A percentile compares a stretch with the other conserved stretches of the same genome.
Conservation (phyloP, 2,113 vertebrate species). For the Heterotilapia buettikoferi region DNA sequence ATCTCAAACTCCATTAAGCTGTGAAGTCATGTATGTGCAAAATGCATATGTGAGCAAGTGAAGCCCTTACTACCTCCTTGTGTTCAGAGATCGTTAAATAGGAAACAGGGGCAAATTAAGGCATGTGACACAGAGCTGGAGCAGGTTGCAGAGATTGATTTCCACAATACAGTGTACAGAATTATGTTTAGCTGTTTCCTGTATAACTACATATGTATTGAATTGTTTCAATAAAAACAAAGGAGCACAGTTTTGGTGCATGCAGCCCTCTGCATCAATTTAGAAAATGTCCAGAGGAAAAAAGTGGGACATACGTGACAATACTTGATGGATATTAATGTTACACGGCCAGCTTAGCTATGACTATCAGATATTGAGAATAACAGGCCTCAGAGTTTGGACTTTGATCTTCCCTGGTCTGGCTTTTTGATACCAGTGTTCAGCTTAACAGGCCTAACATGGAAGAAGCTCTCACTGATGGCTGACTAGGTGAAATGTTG, state of each 20-base stretch:
- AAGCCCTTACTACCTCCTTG: not conserved
- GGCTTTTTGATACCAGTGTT: conserved; percentile 47
- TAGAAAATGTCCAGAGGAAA: not conserved
- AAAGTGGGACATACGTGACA: not conserved
- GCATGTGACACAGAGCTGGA: not conserved
- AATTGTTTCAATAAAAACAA: not conserved
- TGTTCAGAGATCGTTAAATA: not conserved
- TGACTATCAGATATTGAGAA: conserved; percentile 15
- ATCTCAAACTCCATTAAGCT: too few species aligned
- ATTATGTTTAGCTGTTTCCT: not conserved
- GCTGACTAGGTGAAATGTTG: not conserved
- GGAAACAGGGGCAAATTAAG: not conserved
- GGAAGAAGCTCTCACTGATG: not conserved
- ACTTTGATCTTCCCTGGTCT: conserved; percentile 55
- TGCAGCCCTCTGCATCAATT: not conserved
- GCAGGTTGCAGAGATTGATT: not conserved
- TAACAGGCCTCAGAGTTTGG: conserved; percentile 16
- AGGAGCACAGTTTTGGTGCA: not conserved
- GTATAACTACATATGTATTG: not conserved
- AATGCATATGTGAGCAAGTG: not conserved
- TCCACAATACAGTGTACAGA: not conserved
- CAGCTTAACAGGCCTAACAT: conserved; percentile 25
- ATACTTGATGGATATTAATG: conserved; percentile 10
- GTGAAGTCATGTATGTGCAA: not conserved
- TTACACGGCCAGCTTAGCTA: not conserved